Conservation (phyloP, 2,797 vertebrate genomes). For the Meriones psammophilus region DNA sequence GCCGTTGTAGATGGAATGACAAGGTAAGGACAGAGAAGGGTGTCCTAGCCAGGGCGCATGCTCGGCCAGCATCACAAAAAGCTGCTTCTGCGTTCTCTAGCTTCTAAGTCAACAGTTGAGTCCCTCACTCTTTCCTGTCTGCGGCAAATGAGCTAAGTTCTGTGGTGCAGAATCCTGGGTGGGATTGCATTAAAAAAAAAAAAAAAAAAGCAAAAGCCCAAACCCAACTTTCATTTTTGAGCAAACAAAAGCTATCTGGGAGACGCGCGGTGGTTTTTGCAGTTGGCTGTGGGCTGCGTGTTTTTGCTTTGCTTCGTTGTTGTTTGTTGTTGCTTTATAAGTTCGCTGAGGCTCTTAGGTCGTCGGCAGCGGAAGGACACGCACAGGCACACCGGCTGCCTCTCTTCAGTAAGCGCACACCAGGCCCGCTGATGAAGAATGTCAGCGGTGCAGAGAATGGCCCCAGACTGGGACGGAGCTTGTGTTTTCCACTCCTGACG, state of each 20-base stretch:
- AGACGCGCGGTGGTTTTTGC: neutral
- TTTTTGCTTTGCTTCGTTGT: neutral
- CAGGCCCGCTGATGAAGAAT: slow-evolving; percentile 15
- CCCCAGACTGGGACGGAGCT: slow-evolving; percentile 54
- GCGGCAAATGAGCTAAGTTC: neutral
- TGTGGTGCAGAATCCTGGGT: neutral
- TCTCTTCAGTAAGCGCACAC: neutral
- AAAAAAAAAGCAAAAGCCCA: neutral
- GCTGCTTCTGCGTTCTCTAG: neutral
- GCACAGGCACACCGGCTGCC: neutral
- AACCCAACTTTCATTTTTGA: neutral
- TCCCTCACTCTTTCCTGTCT: neutral
- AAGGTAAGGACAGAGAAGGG: neutral
- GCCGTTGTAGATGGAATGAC: neutral
- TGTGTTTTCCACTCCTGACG: slow-evolving; percentile 21
- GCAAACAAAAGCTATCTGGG: neutral
- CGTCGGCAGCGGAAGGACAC: neutral
- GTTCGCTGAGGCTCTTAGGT: neutral
- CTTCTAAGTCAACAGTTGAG: neutral
- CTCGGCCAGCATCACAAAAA: neutral
- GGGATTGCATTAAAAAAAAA: neutral
- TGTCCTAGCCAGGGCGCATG: neutral
- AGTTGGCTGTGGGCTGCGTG: neutral
- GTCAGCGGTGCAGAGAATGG: neutral
- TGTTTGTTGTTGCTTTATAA: slow-evolving; percentile 27